Evolutionary conservation across 2,888 invertebrate genomes (phyloP).

Genomic region (Agonum fuliginosum): DNA sequence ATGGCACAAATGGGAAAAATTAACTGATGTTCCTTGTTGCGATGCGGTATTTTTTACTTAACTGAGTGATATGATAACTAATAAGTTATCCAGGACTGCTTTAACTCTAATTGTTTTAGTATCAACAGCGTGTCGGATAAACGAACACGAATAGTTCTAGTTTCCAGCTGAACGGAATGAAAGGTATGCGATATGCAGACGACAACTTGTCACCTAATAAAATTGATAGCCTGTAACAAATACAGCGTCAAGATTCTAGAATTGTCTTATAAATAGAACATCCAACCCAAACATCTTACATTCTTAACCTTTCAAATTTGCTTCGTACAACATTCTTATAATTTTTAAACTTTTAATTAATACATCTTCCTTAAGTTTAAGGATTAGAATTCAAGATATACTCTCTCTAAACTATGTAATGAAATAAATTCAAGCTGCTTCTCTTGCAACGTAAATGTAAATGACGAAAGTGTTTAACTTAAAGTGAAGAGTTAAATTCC

Average conservation of each 20-base stretch:
- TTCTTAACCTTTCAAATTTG: background rate
- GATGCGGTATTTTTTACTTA: no score
- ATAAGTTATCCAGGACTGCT: no score
- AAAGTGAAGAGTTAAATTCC: constrained; percentile 2
- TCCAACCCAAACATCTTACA: background rate
- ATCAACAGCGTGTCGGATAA: background rate
- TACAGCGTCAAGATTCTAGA: constrained; percentile 3
- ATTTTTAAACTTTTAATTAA: background rate
- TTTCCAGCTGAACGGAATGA: background rate
- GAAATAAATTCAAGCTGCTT: background rate
- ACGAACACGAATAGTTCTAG: constrained; percentile 9
- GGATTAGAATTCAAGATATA: background rate
- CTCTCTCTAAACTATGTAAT: background rate
- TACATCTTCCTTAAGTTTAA: background rate
- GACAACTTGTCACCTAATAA: constrained; percentile 12
- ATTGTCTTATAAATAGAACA: background rate
- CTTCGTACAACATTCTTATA: background rate
- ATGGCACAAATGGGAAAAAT: no score
- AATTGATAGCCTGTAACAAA: constrained; percentile 1
- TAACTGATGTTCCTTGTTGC: no score
- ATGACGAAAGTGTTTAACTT: background rate
- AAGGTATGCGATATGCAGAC: background rate
- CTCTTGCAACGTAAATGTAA: background rate
- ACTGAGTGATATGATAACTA: no score
- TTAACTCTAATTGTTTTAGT: constrained; percentile 2